Conservation (phyloP, 2,113 vertebrate species). For the Pygoscelis antarcticus region DNA sequence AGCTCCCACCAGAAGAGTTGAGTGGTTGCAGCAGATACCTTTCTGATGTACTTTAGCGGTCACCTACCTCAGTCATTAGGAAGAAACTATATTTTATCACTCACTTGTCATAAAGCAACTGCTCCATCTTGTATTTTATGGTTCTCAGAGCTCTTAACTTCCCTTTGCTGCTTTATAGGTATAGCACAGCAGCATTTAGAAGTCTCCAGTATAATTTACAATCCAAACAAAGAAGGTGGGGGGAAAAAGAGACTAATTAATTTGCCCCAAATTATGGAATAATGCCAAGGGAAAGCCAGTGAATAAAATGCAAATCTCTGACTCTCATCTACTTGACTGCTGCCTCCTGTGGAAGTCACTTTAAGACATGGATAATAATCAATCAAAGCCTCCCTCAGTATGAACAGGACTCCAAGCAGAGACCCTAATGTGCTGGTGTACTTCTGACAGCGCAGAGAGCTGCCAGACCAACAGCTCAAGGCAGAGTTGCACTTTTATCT, state of each 20-base stretch:
- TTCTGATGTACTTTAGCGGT: fast-evolving
- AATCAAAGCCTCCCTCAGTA: not conserved
- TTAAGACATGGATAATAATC: not conserved
- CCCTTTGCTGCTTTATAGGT: not conserved
- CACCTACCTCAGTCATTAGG: not conserved
- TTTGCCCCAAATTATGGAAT: not conserved
- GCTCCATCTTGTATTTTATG: not conserved
- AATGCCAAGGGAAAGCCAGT: not conserved
- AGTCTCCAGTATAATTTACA: not conserved
- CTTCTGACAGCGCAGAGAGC: not conserved
- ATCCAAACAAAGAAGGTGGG: not conserved
- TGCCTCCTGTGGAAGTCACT: not conserved
- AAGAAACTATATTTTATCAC: not conserved
- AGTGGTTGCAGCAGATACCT: no score
- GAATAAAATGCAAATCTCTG: not conserved
- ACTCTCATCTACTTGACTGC: not conserved
- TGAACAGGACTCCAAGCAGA: not conserved
- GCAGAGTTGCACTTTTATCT: not conserved
- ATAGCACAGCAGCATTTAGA: not conserved
- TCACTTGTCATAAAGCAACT: not conserved
- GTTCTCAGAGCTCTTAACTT: not conserved
- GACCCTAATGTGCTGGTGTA: fast-evolving
- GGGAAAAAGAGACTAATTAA: not conserved
- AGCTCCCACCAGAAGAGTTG: not conserved
- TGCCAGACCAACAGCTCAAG: not conserved